A percentile compares a stretch with the other conserved stretches of the same genome.
phyloP scores from a whole-genome alignment of 1,140 invertebrate species.

The Drosophila repleta region DNA sequence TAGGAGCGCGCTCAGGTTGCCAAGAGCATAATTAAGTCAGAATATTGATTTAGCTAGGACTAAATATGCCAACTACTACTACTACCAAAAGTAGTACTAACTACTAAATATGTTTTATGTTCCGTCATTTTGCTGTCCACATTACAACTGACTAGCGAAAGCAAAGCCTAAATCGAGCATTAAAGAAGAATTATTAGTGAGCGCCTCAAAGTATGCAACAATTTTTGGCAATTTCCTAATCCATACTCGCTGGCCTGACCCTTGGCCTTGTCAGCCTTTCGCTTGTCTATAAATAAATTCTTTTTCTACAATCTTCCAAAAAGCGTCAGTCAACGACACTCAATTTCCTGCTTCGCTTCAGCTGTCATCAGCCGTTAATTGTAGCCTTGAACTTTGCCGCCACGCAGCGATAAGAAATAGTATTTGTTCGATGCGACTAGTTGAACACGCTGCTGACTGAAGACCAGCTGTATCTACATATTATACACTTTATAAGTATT shows the following conservation, averaged over 20 bases:
- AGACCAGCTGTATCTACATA: background rate
- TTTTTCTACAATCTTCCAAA: constrained; percentile 34
- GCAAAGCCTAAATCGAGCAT: too few relatives aligned
- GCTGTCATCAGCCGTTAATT: constrained; percentile 44
- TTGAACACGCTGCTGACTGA: constrained; percentile 3
- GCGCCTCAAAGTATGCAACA: constrained; percentile 35
- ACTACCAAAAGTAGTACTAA: too few relatives aligned
- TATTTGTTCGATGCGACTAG: background rate
- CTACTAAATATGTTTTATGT: too few relatives aligned
- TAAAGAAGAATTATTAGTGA: too few relatives aligned
- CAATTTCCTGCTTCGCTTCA: constrained; percentile 29
- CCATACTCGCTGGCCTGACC: background rate
- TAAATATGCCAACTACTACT: too few relatives aligned
- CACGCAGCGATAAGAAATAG: constrained; percentile 1
- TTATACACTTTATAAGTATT: too few relatives aligned
- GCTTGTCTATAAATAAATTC: background rate
- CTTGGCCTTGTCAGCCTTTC: background rate
- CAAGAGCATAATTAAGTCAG: background rate
- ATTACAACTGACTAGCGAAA: too few relatives aligned
- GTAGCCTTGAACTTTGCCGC: constrained; percentile 64
- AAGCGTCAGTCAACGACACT: constrained; percentile 18
- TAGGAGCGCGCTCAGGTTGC: background rate
- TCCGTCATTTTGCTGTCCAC: too few relatives aligned
- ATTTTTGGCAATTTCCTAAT: constrained; percentile 2
- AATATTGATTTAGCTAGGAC: background rate